A percentile compares a stretch with the other conserved stretches of the same genome.
Conservation (phyloP, 1,140 invertebrate genomes). For the Andrena cerasifolii region DNA sequence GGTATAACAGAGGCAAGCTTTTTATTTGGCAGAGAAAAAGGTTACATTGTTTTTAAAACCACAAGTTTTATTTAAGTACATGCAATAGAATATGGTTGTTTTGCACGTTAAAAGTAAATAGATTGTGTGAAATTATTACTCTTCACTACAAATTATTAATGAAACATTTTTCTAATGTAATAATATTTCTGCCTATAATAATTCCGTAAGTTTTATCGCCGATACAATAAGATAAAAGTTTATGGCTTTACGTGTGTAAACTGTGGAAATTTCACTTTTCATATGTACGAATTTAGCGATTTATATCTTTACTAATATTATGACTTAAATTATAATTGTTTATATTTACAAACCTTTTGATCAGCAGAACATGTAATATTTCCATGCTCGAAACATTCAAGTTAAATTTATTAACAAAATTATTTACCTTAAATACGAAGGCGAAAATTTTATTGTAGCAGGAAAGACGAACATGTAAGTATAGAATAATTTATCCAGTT, state of each 20-base stretch:
- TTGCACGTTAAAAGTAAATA: background rate
- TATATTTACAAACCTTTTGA: background rate
- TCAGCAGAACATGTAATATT: background rate
- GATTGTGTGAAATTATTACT: background rate
- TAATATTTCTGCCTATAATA: background rate
- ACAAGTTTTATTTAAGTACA: background rate
- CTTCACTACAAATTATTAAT: conserved; percentile 2
- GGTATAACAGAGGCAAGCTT: conserved; percentile 47
- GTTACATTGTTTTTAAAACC: too few relatives aligned
- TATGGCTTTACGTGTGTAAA: background rate
- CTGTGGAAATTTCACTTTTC: conserved; percentile 4
- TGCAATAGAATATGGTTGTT: background rate
- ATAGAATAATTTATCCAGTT: conserved; percentile 64
- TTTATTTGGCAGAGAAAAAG: conserved; percentile 18
- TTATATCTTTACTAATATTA: conserved; percentile 4
- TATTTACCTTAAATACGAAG: background rate
- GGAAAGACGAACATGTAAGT: conserved; percentile 57
- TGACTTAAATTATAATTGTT: background rate
- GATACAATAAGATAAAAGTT: background rate
- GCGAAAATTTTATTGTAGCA: conserved; percentile 8
- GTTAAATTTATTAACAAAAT: conserved; percentile 1
- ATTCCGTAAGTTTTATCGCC: background rate
- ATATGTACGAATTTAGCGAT: background rate
- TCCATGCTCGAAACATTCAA: background rate
- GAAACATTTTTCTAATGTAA: background rate